Base-by-base conservation (phyloP, 64 coral and sea anemone species). In the Dendronephthya gigantea region DNA sequence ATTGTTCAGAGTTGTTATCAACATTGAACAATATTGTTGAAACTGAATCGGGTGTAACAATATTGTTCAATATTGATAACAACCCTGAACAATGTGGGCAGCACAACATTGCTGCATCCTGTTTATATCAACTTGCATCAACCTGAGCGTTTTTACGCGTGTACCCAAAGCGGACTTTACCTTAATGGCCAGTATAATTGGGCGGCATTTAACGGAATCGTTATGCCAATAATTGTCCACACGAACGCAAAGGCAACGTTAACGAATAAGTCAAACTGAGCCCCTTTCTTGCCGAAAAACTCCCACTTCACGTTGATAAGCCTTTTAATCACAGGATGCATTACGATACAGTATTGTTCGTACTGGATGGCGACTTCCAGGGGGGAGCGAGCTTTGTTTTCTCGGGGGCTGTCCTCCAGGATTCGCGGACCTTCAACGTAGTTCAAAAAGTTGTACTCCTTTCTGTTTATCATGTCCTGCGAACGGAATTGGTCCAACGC, bases 401-500 rank as follows among this genome's bases (percentile, higher is more conserved):
- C 28, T 4, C 72, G 72, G 0, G 72, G 72, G 4, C 36, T 33
- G 2, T 79, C 36, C 14, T 79, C 27, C 19, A 36, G 37, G 9
- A 79, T 79, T 6, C 72, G 72, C 9, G 72, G 72, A 30, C 72
- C 72, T 79, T 79, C 72, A 12, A 79, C 22, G 72, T 79, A 79
- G 72, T 79, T 79, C 22, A 79, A 10, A 19, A 79, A 79, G 22
- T 79, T 79, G 48, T 91, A 98, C 17, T 98, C 92, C 62, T 93
- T 98, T 33, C 95, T 88, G 39, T 98, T 98, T 0, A 92, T 92
- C 69, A 92, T 74, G 41, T 98, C 95, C 33, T 82, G 89, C 33
- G 95, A 98, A 28, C 93, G 93, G 58, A 98, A 98, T 65, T 98
- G 95, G 65, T 98, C 90, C 25, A 98, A 84, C 9, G 95, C 92